These are phyloP conservation scores for Tadarida brasiliensis DNA, from an alignment of 2,797 vertebrate genomes.

Conservation along the genomic window DNA sequence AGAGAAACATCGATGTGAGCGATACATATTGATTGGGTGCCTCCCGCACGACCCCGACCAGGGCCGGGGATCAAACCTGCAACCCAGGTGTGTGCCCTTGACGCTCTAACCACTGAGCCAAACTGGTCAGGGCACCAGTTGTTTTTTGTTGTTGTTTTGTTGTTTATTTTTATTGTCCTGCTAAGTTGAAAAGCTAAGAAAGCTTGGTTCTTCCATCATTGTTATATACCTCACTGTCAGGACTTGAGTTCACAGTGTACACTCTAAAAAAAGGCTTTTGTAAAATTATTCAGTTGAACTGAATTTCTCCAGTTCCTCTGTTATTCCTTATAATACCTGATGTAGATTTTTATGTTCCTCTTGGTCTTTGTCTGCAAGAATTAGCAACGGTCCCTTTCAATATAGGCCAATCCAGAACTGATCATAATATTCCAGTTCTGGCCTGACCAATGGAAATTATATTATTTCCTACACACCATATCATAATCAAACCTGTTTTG, in stretches of 20 bases:
- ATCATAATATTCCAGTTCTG: background rate
- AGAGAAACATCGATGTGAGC: too few species aligned
- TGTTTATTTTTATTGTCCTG: background rate
- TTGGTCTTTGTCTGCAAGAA: conserved; percentile 38
- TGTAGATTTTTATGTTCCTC: background rate
- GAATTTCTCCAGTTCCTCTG: background rate
- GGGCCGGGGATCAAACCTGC: too few species aligned
- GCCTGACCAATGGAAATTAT: background rate
- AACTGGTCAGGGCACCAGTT: too few species aligned
- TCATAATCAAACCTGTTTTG: background rate
- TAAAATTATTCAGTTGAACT: background rate
- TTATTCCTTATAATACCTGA: background rate
- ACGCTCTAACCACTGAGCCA: too few species aligned
- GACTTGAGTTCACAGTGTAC: conserved; percentile 2
- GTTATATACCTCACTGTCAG: background rate
- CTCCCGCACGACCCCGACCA: too few species aligned
- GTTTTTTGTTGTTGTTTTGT: too few species aligned
- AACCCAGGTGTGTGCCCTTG: too few species aligned
- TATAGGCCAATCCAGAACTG: background rate
- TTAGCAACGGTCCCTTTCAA: conserved; percentile 25
- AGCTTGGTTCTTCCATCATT: background rate
- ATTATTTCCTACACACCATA: background rate
- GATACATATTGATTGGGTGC: too few species aligned
- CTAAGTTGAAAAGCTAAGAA: conserved; percentile 53
- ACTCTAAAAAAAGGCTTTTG: background rate